Percentiles rank a stretch among this genome's conserved stretches.
These are phyloP conservation scores for Plagiodera versicolora DNA, from an alignment of 2,888 invertebrate species.

Conservation along the genomic window DNA sequence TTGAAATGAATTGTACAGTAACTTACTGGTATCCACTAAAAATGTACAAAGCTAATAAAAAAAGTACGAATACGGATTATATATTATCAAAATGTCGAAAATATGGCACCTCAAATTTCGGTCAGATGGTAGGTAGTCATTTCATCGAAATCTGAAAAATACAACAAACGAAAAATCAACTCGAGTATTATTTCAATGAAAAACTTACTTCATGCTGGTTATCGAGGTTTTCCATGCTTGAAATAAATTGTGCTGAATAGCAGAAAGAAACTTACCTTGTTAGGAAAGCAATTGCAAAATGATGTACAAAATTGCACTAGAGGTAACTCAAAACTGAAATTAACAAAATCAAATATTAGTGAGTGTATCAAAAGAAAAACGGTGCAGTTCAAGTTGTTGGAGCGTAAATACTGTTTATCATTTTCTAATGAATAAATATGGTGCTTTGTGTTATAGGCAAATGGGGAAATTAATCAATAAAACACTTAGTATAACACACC, in stretches of 20 bases:
- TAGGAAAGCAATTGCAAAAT: slow-evolving; percentile 39
- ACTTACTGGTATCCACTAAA: slow-evolving; percentile 25
- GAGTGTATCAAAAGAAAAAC: no score
- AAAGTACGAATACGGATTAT: slow-evolving; percentile 42
- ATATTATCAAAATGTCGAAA: slow-evolving; percentile 20
- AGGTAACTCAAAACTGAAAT: slow-evolving; percentile 58
- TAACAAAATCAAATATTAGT: slow-evolving; percentile 32
- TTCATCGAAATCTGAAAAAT: slow-evolving; percentile 54
- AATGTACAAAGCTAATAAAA: slow-evolving; percentile 48
- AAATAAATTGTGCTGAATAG: slow-evolving; percentile 4
- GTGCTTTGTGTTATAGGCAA: neutral
- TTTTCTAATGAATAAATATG: neutral
- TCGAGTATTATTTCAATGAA: neutral
- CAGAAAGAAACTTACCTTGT: slow-evolving; percentile 37
- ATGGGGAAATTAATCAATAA: slow-evolving; percentile 20
- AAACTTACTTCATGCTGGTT: slow-evolving; percentile 15
- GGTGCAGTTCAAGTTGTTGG: no score
- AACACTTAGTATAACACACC: slow-evolving; percentile 28
- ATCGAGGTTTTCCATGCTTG: slow-evolving; percentile 1
- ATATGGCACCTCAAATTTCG: slow-evolving; percentile 51
- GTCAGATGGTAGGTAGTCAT: slow-evolving; percentile 59
- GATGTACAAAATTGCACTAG: slow-evolving; percentile 48
- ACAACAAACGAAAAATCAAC: slow-evolving; percentile 19
- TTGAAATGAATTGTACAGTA: slow-evolving; percentile 12
- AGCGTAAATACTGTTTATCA: slow-evolving; percentile 27